Evolutionary conservation across 2,113 vertebrate genomes (phyloP).

Genomic region (Anser brachyrhynchus): DNA sequence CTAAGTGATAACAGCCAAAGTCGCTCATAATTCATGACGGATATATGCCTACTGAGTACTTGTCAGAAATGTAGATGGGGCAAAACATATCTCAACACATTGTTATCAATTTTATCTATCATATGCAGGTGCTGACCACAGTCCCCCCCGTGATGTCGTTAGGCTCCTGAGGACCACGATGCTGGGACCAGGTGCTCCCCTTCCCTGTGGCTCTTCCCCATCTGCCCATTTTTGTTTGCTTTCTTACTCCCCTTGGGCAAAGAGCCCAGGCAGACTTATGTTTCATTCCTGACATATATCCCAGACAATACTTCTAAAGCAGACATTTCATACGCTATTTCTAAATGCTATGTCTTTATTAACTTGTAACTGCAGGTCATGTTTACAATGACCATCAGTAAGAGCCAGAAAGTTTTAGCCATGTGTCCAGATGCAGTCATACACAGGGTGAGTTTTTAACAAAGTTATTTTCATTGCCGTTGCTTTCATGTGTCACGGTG

Average conservation of each 20-base stretch:
- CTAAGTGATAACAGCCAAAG: neutral
- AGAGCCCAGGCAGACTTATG: neutral
- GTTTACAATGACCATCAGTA: neutral
- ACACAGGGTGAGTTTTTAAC: constrained; percentile 22
- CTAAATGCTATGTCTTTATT: neutral
- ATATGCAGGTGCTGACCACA: neutral
- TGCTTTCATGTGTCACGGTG: neutral
- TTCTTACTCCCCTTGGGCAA: neutral
- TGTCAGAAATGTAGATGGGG: neutral
- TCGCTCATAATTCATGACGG: neutral
- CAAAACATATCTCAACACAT: neutral
- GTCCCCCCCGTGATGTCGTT: neutral
- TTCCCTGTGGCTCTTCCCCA: neutral
- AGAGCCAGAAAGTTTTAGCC: constrained; percentile 13
- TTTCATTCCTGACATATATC: neutral
- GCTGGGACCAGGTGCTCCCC: neutral
- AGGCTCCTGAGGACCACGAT: neutral
- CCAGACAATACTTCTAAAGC: neutral
- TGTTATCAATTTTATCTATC: neutral
- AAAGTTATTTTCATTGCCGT: neutral
- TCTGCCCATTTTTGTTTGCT: neutral
- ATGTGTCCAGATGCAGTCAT: neutral
- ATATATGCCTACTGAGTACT: neutral
- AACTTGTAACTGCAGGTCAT: neutral
- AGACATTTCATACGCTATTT: constrained; percentile 3